Evolutionary conservation across 2,888 invertebrate species (phyloP).

Genomic region (Mesorhabditis belari): DNA sequence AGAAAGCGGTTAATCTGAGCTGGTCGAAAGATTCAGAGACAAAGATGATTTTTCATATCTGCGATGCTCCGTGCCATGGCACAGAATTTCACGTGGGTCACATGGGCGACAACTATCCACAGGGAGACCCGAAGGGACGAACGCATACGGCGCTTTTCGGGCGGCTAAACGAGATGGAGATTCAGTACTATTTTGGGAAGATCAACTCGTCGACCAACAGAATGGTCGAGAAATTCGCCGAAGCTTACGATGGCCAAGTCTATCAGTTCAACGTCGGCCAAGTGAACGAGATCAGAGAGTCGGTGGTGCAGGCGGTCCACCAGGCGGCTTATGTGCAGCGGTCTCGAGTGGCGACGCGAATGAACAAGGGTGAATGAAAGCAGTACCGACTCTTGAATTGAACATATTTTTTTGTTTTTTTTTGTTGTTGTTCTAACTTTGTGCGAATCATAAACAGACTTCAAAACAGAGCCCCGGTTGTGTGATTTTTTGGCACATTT

Average conservation of each 20-base stretch:
- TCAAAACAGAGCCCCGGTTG: no score
- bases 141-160: slow-evolving; percentile 1
- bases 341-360: no score
- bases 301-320: slow-evolving; percentile 6
- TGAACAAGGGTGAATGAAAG: no score
- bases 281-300: slow-evolving; percentile 3
- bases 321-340: no score
- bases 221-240: slow-evolving; percentile 7
- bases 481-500: no score
- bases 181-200: slow-evolving; percentile 11
- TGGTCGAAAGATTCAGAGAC: slow-evolving; percentile 1
- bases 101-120: background rate
- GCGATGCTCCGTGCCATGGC: slow-evolving; percentile 10
- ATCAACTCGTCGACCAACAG: slow-evolving; percentile 3
- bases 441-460: no score
- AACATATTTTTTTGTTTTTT: no score
- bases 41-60: slow-evolving; percentile 5
- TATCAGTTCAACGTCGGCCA: slow-evolving; percentile 11
- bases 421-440: no score
- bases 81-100: slow-evolving; percentile 1
- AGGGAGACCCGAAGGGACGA: slow-evolving; percentile 4
- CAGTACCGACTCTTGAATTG: no score
- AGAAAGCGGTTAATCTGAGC: slow-evolving; percentile 1
- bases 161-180: background rate
- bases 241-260: slow-evolving; percentile 9